Conservation (phyloP, 2,888 invertebrate genomes). For the Stegophylla sp. region DNA sequence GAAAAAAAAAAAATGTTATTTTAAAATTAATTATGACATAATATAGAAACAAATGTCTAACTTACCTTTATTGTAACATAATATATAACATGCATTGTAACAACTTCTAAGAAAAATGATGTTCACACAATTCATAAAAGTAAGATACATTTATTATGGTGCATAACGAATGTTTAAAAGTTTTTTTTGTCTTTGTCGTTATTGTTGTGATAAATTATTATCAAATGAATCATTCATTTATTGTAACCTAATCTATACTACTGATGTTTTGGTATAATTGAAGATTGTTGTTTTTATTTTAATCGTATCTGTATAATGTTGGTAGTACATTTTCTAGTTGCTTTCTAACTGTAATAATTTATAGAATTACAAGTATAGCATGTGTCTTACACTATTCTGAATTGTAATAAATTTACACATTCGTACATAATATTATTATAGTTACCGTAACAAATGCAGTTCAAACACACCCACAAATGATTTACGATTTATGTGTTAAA, state of each 20-base stretch:
- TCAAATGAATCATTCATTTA: slow-evolving; percentile 24
- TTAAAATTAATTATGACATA: too few species aligned
- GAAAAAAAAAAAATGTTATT: too few species aligned
- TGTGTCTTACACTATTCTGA: too few species aligned
- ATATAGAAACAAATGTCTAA: background rate
- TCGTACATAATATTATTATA: too few species aligned
- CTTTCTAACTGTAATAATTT: background rate
- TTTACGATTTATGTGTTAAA: too few species aligned
- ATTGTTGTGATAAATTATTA: slow-evolving; percentile 21
- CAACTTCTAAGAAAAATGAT: background rate
- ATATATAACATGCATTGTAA: slow-evolving; percentile 6
- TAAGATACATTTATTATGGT: slow-evolving; percentile 9
- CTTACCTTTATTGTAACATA: background rate
- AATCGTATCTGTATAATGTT: too few species aligned
- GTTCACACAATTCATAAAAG: slow-evolving; percentile 12
- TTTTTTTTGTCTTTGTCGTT: background rate
- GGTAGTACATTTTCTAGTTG: background rate
- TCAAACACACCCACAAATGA: too few species aligned
- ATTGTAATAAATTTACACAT: too few species aligned
- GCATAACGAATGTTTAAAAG: slow-evolving; percentile 15
- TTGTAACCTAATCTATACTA: slow-evolving; percentile 16
- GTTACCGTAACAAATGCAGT: too few species aligned
- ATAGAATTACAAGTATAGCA: background rate
- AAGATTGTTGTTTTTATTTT: too few species aligned
- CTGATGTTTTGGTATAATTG: background rate